phyloP scores from a whole-genome alignment of 2,888 invertebrate genomes.

The Blastobasis adustella region DNA sequence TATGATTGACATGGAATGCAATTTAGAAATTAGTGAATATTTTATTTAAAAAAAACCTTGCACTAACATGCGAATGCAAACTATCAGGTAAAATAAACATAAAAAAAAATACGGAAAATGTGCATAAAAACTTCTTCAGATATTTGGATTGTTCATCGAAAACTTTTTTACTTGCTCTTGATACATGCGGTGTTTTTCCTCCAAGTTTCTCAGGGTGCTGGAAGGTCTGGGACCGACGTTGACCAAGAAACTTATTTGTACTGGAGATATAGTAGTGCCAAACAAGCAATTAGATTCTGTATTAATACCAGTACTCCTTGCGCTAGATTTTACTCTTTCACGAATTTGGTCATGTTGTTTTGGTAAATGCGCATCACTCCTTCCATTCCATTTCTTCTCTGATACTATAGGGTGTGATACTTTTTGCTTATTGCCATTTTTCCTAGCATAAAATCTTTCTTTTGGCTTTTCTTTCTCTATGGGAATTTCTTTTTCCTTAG shows the following conservation, averaged over 20 bases:
- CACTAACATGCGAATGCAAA: too few species aligned
- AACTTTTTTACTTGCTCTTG: conserved; percentile 57
- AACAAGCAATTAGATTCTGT: conserved; percentile 19
- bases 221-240: conserved; percentile 49
- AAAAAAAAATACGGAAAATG: conserved; percentile 2
- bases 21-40: too few species aligned
- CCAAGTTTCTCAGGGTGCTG: conserved; percentile 44
- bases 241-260: conserved; percentile 56
- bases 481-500: background rate
- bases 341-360: background rate
- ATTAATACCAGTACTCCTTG: conserved; percentile 31
- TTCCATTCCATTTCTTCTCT: background rate
- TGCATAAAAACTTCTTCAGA: background rate
- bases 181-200: conserved; percentile 60
- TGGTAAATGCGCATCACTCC: background rate
- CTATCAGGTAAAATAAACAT: background rate
- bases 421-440: background rate
- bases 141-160: conserved; percentile 19
- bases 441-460: background rate
- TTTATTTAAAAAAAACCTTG: too few species aligned
- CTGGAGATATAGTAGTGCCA: conserved; percentile 29
- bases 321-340: conserved; percentile 24
- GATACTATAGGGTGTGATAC: background rate
- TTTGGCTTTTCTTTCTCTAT: background rate
- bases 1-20: too few species aligned